Conservation (phyloP, 2,797 vertebrate genomes). For the Borostomias antarcticus region DNA sequence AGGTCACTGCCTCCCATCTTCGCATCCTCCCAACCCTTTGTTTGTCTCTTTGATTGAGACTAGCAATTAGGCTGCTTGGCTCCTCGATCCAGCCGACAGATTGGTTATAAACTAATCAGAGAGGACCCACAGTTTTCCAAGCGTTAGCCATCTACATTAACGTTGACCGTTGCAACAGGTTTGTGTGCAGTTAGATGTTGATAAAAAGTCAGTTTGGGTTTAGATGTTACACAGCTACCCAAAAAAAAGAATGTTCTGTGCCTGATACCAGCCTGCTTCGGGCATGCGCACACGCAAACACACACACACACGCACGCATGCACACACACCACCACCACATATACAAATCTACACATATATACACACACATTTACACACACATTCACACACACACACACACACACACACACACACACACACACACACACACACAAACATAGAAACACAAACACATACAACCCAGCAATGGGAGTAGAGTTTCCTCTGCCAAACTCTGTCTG, state of each 20-base stretch:
- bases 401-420: not conserved
- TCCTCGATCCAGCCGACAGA: constrained; percentile 54
- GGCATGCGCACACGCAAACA: not conserved
- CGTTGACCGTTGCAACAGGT: no score
- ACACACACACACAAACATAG: not conserved
- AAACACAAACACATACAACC: no score
- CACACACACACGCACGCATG: not conserved
- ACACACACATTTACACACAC: not conserved
- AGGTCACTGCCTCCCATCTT: constrained; percentile 72
- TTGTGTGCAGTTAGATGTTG: no score
- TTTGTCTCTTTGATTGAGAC: constrained; percentile 79
- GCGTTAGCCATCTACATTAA: no score
- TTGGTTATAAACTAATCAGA: constrained; percentile 73
- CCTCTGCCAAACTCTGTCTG: constrained; percentile 43
- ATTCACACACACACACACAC: not conserved
- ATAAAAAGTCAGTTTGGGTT: no score
- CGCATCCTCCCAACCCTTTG: constrained; percentile 67
- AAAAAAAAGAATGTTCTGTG: no score
- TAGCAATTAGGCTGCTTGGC: constrained; percentile 72
- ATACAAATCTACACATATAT: not conserved
- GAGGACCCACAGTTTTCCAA: no score
- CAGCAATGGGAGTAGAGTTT: not conserved
- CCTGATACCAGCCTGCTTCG: not conserved
- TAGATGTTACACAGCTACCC: no score
- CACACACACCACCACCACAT: not conserved